Percentiles rank a stretch among this genome's conserved stretches.
Conservation (phyloP, 2,797 vertebrate genomes). For the Falco peregrinus region DNA sequence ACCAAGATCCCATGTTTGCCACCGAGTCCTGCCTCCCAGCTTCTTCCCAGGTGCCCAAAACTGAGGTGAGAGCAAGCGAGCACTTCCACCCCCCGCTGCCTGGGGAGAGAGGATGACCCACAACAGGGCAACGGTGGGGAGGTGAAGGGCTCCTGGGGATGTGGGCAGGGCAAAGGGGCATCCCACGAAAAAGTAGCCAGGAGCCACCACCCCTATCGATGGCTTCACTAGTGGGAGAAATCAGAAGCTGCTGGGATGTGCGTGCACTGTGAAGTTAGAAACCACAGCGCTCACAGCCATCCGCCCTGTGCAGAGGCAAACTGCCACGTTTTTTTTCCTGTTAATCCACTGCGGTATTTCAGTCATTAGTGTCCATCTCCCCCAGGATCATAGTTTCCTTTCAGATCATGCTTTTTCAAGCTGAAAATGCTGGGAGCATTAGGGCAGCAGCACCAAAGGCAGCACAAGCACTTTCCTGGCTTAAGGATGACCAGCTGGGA, state of each 20-base stretch:
- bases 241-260: neutral
- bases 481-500: rapidly evolving
- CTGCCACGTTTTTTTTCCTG: neutral
- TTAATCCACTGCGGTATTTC: neutral
- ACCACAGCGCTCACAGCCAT: rapidly evolving
- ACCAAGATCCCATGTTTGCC: rapidly evolving
- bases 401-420: neutral
- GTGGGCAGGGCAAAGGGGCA: neutral
- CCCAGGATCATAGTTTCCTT: neutral
- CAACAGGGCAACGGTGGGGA: neutral
- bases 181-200: neutral
- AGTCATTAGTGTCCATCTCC: neutral
- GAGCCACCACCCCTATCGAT: neutral
- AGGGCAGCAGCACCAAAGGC: neutral
- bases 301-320: rapidly evolving
- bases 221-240: neutral
- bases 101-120: neutral
- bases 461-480: neutral
- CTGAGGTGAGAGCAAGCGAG: rapidly evolving
- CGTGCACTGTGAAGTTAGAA: neutral
- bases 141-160: neutral
- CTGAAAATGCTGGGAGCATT: neutral
- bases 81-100: neutral
- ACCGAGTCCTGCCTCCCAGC: neutral
- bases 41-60: neutral